These are phyloP conservation scores for Phyllotreta striolata DNA, from an alignment of 2,888 invertebrate genomes.

Conservation along the genomic window DNA sequence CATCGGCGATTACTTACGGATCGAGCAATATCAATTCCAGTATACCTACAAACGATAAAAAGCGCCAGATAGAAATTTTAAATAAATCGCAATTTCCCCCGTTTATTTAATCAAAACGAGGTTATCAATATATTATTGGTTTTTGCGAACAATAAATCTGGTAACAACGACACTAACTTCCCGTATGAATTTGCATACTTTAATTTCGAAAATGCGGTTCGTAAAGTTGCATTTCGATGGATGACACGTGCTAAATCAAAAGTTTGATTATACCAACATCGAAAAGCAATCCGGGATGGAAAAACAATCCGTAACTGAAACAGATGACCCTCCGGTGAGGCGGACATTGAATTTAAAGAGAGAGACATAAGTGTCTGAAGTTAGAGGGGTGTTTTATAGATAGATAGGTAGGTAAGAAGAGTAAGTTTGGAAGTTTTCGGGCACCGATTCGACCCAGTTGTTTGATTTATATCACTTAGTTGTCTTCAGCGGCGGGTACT, in stretches of 20 bases:
- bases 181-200: conserved; percentile 24
- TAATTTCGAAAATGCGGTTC: conserved; percentile 26
- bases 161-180: conserved; percentile 17
- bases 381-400: conserved; percentile 49
- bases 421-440: conserved; percentile 51
- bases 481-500: conserved; percentile 12
- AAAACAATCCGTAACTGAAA: conserved; percentile 41
- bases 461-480: conserved; percentile 44
- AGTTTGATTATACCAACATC: conserved; percentile 38
- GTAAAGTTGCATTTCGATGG: conserved; percentile 19
- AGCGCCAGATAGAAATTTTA: no score
- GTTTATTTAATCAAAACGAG: conserved; percentile 9
- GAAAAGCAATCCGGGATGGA: conserved; percentile 37
- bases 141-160: conserved; percentile 9
- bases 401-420: conserved; percentile 42
- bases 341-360: conserved; percentile 50
- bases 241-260: conserved; percentile 34
- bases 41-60: no score
- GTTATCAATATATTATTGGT: conserved; percentile 15
- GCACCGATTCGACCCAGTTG: conserved; percentile 55
- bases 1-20: no score
- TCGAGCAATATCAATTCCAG: no score
- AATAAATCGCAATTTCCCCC: no score
- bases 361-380: conserved; percentile 51
- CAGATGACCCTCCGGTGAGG: conserved; percentile 39